Base-by-base conservation (phyloP, 2,888 invertebrate genomes). In the Cenopis cana region DNA sequence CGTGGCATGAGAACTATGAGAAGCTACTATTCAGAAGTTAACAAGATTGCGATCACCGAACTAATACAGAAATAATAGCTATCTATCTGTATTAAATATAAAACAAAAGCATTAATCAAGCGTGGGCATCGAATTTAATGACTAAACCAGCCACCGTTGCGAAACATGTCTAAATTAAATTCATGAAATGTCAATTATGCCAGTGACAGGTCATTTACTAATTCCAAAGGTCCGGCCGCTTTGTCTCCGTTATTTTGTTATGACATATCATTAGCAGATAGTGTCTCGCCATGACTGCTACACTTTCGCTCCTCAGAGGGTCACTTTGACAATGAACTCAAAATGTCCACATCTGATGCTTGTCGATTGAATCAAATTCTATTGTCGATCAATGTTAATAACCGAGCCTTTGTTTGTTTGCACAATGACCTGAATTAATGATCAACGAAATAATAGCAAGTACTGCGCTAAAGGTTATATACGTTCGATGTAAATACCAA, bases 291-390 rank as follows among this genome's bases (percentile, higher is more conserved):
- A 41, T 46, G 70, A 33, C 62, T 38, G 71, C 55, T 71, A 67
- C 60, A 70, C 71, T 71, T 71, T 71, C 71, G 66, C 71, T 71
- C 50, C 38, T 74, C 76, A 78, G 81, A 83, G 87, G 88, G 89
- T 86, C 86, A 86, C 74, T 79, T 78, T 88, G 90, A 82, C 90
- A 92, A 86, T 91, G 93, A 92, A 91, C 91, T 90, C 83, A 87
- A 90, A 89, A 82, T 85, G 88, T 86, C 85, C 79, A 81, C 76
- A 10, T 75, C 62, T 59, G 71, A 68, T 66, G 76, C 72, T 75
- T 76, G 76, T 77, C 80, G 77, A 81, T 82, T 79, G 82, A 84
- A 83, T 79, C 76, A 76, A 78, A 76, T 72, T 77, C 78, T 75
- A 78, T 74, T 76, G 72, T 79, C 83, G 85, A 83, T 82, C 81